A percentile compares a stretch with the other conserved stretches of the same genome.
Conservation (phyloP, 1,140 invertebrate species). For the Mizuhopecten yessoensis region DNA sequence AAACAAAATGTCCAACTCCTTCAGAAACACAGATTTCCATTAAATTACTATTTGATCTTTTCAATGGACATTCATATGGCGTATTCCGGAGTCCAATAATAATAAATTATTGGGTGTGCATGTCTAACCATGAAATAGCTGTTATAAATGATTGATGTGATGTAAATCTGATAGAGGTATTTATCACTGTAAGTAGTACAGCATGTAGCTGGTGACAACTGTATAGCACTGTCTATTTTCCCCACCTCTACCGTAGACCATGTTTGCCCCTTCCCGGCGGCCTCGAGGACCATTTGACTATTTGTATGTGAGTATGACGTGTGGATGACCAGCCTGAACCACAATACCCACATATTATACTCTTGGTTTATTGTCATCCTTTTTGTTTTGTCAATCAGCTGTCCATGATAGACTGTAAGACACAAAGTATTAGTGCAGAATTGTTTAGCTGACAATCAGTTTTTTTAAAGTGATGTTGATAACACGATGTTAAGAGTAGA, state of each 20-base stretch:
- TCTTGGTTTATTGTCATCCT: not conserved
- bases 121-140: not conserved
- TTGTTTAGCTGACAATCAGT: not conserved
- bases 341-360: not conserved
- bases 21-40: not conserved
- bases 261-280: not conserved
- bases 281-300: not conserved
- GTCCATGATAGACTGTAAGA: not conserved
- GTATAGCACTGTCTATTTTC: not conserved
- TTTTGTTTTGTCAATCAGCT: not conserved
- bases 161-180: too few species aligned
- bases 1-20: not conserved
- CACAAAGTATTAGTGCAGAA: not conserved
- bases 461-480: too few species aligned
- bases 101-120: not conserved
- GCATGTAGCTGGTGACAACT: not conserved
- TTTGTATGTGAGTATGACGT: not conserved
- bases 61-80: not conserved
- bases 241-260: not conserved
- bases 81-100: too few species aligned
- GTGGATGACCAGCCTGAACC: not conserved
- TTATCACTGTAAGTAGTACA: not conserved
- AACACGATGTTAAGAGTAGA: too few species aligned
- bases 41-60: too few species aligned
- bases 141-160: not conserved